Evolutionary conservation across 1,140 invertebrate species (phyloP), one percentile per base, ranked within the genome.

Genomic region (Zaprionus davidi): DNA sequence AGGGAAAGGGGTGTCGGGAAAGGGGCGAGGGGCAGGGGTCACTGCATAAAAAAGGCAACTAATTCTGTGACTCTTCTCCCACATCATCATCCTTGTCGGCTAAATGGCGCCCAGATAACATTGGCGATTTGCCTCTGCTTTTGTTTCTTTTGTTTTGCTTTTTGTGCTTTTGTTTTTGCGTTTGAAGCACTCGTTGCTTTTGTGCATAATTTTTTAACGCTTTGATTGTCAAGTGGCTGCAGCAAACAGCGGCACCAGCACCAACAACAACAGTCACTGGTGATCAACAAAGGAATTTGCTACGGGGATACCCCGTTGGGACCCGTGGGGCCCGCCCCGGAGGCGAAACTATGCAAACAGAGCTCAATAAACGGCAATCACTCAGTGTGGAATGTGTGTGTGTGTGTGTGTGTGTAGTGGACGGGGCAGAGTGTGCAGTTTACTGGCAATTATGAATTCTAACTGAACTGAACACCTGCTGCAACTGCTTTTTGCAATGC

Each of bases 191-290:
- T 88, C 80, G 73, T 75, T 51, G 80, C 83, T 83, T 83, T 86
- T 86, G 84, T 88, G 80, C 79, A 77, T 80, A 88, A 90, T 81
- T 88, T 84, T 88, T 71, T 69, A 88, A 90, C 72, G 85, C 84
- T 88, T 90, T 86, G 82, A 85, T 84, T 81, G 71, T 88, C 72
- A 82, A 88, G 84, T 90, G 78, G 81, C 64, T 71, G 51, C 55
- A 74, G 64, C 28, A 81, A 81, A 77, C 65, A 78, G 36, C 58
- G 67, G 26, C 60, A 71, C 56, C 34, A 81, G 68, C 65, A 80
- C 31, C 53, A 81, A 71, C 58, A 65, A 46, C 59, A 53, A 44
- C 13, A 67, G 11, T 36, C 15, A 20, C 15, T 17, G 12, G 22
- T 36, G 41, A 46, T 6, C 36, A 59, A 20, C 20, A 55, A 68